Base-by-base conservation (phyloP, 2,888 invertebrate species). In the Panzeria rudis region DNA sequence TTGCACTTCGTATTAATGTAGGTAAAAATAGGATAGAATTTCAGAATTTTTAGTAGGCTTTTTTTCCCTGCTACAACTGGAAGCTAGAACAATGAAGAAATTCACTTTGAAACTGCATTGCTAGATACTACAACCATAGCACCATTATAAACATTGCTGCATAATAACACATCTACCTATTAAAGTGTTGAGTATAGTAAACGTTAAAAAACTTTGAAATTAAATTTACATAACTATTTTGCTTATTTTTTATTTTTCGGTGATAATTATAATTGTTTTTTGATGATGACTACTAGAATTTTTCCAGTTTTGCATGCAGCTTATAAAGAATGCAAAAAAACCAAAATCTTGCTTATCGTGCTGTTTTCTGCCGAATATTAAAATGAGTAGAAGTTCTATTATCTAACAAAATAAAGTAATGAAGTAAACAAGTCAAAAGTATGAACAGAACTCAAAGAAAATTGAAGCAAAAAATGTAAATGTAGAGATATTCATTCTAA, bases 271-370 rank as follows among this genome's bases (percentile, higher is more conserved):
- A 32, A 32, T 54, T 69, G 41, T 52, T 41, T 52, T 71, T 52
- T 47, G 7, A 64, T 66, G 35, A 47, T 79, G 23, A 61, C 29
- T 73, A 20, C 13, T 25, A 44, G 7, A 41, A 15, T 17, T 29
- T 69, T 61, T 61, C 2, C 4, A 29, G 11, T 13, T 61, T 41
- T 68, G 54, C 72, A 47, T 78, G 68, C 72, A 79, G 35, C 64
- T 59, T 56, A 66, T 79, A 75, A 76, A 50, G 64, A 75, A 79
- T 76, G 59, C 64, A 75, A 75, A 73, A 32, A 52, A 38, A 32
- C 0, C 8, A 38, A 52, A 61, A 50, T 47, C 29, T 38, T 41
- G 38, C 38, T 69, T 59, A 7, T 29, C 15, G 3, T 25, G 11
- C 29, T 25, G 29, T 25, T 54, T 44, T 20, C 15, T 54, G n/a